Evolutionary conservation across 2,113 vertebrate genomes (phyloP).

Genomic region (Hypomesus transpacificus): DNA sequence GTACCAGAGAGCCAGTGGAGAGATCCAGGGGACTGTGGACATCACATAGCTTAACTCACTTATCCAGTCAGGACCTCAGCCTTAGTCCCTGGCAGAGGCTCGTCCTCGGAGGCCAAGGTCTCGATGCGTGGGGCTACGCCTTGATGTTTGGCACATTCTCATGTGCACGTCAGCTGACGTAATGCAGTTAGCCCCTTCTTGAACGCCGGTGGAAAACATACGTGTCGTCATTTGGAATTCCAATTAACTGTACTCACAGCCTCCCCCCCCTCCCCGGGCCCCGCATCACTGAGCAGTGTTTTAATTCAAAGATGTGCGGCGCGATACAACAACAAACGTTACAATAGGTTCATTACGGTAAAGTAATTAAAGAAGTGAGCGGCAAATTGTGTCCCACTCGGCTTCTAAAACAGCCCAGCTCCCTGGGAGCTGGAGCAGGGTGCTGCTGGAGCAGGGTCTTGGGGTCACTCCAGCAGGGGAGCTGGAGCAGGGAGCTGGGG

Average conservation of each 20-base stretch:
- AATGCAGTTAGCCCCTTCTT: constrained; percentile 1
- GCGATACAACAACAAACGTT: constrained; percentile 46
- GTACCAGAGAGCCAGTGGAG: constrained; percentile 33
- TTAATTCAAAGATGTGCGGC: constrained; percentile 52
- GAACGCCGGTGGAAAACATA: constrained; percentile 9
- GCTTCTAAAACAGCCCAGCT: constrained; percentile 36
- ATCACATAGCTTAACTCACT: constrained; percentile 10
- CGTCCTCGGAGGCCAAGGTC: no score
- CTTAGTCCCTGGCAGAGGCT: not conserved
- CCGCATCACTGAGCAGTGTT: constrained; percentile 50
- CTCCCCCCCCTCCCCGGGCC: not conserved
- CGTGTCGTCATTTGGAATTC: constrained; percentile 40
- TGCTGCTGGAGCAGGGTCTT: constrained; percentile 38
- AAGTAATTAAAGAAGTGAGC: constrained; percentile 57
- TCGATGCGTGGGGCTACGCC: no score
- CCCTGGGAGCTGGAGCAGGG: not conserved
- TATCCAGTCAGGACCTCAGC: not conserved
- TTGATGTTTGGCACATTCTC: not conserved
- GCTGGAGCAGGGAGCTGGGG: constrained; percentile 4
- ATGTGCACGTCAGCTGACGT: not conserved
- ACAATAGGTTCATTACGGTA: constrained; percentile 60
- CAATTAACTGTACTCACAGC: constrained; percentile 37
- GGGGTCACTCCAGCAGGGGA: constrained; percentile 43
- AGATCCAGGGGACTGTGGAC: constrained; percentile 4
- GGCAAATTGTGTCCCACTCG: constrained; percentile 1